Percentiles rank a stretch among this genome's conserved stretches.
Conservation (phyloP, 2,113 vertebrate genomes). For the Amphiprion percula region DNA sequence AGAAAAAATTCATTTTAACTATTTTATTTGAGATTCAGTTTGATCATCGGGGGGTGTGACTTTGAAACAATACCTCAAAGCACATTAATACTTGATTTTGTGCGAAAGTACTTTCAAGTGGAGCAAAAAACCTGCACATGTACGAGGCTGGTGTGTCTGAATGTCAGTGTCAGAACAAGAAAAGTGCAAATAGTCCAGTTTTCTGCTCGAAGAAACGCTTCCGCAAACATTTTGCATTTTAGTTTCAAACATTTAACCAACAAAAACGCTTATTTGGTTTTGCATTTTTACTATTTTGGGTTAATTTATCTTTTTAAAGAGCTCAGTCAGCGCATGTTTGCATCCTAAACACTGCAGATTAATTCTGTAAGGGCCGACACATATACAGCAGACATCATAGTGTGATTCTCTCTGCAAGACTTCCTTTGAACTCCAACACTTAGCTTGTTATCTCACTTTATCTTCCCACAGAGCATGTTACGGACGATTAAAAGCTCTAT, state of each 20-base stretch:
- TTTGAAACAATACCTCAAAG: slow-evolving; percentile 27
- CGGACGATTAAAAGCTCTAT: slow-evolving; percentile 83
- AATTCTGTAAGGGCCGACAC: slow-evolving; percentile 33
- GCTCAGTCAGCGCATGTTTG: slow-evolving; percentile 30
- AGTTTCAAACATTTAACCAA: neutral
- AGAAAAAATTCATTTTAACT: no score
- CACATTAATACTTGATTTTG: slow-evolving; percentile 25
- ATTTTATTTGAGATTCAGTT: no score
- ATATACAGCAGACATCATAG: slow-evolving; percentile 43
- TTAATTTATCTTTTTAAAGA: slow-evolving; percentile 7
- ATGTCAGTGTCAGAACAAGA: neutral
- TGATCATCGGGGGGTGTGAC: neutral
- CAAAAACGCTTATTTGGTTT: neutral
- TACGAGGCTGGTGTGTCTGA: neutral
- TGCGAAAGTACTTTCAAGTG: slow-evolving; percentile 26
- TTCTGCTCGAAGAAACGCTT: neutral
- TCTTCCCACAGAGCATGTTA: slow-evolving; percentile 81
- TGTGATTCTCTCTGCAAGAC: slow-evolving; percentile 57
- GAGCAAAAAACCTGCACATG: neutral
- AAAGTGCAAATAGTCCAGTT: neutral
- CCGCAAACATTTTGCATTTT: neutral
- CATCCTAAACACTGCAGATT: slow-evolving; percentile 30
- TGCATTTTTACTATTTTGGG: neutral
- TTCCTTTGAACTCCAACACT: slow-evolving; percentile 79
- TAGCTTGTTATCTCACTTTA: slow-evolving; percentile 82